Percentiles rank a stretch among this genome's conserved stretches.
Conservation (phyloP, 2,888 invertebrate species). For the Esperia sulphurella region DNA sequence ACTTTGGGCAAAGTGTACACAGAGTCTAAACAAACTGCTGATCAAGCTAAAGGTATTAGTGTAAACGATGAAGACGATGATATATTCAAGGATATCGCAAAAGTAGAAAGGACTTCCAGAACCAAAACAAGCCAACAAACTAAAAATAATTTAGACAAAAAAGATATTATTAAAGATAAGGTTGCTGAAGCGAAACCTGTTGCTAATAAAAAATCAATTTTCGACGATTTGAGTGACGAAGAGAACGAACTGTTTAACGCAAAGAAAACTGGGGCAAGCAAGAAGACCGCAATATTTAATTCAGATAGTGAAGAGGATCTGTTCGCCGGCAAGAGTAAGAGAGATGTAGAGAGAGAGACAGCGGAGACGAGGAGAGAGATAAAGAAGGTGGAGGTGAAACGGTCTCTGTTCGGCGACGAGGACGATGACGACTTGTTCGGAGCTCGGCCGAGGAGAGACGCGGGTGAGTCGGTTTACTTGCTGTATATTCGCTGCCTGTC, state of each 20-base stretch:
- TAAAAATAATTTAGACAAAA: background rate
- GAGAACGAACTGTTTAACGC: slow-evolving; percentile 49
- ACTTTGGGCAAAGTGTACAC: background rate
- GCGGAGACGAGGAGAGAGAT: slow-evolving; percentile 5
- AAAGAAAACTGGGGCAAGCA: slow-evolving; percentile 25
- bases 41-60: background rate
- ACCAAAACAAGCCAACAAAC: slow-evolving; percentile 6
- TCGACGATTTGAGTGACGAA: slow-evolving; percentile 52
- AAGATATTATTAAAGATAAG: background rate
- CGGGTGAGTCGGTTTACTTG: background rate
- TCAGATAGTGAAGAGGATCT: slow-evolving; percentile 60
- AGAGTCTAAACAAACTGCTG: background rate
- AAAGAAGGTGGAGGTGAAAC: slow-evolving; percentile 29
- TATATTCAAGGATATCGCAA: slow-evolving; percentile 2
- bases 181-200: background rate
- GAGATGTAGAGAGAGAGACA: slow-evolving; percentile 1
- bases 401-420: slow-evolving; percentile 57
- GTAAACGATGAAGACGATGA: slow-evolving; percentile 4
- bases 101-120: slow-evolving; percentile 3
- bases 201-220: slow-evolving; percentile 31
- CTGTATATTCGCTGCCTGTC: background rate
- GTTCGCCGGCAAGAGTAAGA: slow-evolving; percentile 34
- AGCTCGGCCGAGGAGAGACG: slow-evolving; percentile 3
- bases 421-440: slow-evolving; percentile 57
- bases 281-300: slow-evolving; percentile 41